Evolutionary conservation across 2,113 vertebrate species (phyloP), one percentile per base, ranked within the genome.

Genomic region (Tiliqua scincoides): DNA sequence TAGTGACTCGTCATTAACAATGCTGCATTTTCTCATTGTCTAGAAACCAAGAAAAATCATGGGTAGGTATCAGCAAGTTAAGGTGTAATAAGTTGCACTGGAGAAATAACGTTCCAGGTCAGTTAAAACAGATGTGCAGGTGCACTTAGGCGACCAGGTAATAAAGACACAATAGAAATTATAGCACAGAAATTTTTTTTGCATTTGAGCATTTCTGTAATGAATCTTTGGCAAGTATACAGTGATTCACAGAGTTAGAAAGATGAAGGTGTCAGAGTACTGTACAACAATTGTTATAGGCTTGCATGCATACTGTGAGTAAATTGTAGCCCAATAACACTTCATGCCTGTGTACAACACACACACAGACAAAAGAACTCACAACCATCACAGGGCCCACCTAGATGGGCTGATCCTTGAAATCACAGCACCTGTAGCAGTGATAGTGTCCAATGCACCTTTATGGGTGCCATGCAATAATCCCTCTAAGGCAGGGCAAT

Each of bases 21-120:
- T 93, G 91, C 94, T 94, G 93, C 89, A 2, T 12, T 86, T 94
- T 95, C 90, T 87, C 72, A 90, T 80, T 90, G 43, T 90, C 83
- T 87, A n/a, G 15, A 92, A 94, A 79, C 85, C 86, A 91, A 88
- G 91, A 93, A 1, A 82, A 84, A 71, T 81, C 92, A 90, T 89
- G 86, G 57, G 37, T 85, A 84, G 57, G 18, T 32, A 89, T 52
- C 1, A 6, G 84, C 88, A 84, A 0, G 0, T 70, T 79, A 62
- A 85, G 82, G 2, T 82, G 59, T 63, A 32, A 71, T 71, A 3
- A 76, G 18, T 30, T 43, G 11, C 57, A 52, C 3, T 40, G 54
- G 83, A 89, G 89, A 9, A 74, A 40, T 37, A 71, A 10, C 76
- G 1, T 32, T 32, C 17, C 72, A 37, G 40, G 23, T 52, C 72